These are phyloP conservation scores for Neodiprion fabricii DNA, from an alignment of 1,140 invertebrate species.

Conservation along the genomic window DNA sequence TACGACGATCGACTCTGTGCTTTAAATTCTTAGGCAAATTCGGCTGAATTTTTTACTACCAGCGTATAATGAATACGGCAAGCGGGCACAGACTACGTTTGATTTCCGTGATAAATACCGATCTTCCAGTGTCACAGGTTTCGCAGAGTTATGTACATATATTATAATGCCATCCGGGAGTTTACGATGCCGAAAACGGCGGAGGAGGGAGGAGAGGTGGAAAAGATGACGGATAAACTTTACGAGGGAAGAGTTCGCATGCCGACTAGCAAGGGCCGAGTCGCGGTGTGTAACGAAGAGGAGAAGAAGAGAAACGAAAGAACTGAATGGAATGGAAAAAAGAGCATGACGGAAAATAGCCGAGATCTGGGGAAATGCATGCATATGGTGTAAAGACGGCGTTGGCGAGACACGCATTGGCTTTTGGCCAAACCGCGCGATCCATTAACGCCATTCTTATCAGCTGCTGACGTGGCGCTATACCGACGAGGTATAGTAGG, in stretches of 20 bases:
- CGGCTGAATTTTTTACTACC: no score
- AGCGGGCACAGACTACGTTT: no score
- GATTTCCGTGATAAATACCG: no score
- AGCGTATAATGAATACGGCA: no score
- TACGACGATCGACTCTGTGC: no score
- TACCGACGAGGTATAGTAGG: constrained; percentile 10
- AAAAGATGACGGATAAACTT: not conserved
- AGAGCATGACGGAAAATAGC: not conserved
- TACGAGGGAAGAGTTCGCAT: no score
- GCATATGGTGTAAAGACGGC: not conserved
- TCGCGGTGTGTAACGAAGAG: not conserved
- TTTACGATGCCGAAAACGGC: no score
- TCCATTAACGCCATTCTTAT: constrained; percentile 53
- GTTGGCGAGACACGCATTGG: constrained; percentile 33
- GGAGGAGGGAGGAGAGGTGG: not conserved
- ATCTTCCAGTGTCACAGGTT: no score
- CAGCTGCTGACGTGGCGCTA: constrained; percentile 51
- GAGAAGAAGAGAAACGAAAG: not conserved
- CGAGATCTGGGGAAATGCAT: not conserved
- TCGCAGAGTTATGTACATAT: no score
- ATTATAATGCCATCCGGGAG: no score
- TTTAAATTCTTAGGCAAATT: no score
- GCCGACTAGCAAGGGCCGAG: not conserved
- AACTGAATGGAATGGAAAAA: not conserved
- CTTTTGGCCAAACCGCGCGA: constrained; percentile 43